phyloP scores from a whole-genome alignment of 2,113 vertebrate species.

The Epinephelus fuscoguttatus region DNA sequence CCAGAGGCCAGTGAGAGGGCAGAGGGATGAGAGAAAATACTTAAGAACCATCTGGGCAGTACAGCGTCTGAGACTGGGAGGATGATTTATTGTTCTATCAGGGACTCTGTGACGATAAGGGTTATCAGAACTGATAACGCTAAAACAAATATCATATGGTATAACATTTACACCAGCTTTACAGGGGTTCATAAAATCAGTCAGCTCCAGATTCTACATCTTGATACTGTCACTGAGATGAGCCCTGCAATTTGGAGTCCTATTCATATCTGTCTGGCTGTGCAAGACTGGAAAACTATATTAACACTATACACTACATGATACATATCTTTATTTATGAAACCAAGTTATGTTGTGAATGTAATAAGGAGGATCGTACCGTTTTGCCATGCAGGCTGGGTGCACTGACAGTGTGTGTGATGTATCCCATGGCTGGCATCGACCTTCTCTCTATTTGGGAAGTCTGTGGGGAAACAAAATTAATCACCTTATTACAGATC shows the following conservation, averaged over 20 bases:
- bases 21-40: conserved; percentile 76
- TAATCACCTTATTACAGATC: conserved; percentile 51
- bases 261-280: not conserved
- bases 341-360: not conserved
- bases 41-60: conserved; percentile 72
- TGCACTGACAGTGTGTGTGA: conserved; percentile 98
- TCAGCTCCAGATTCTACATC: conserved; percentile 13
- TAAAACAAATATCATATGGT: not conserved
- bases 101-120: conserved; percentile 2
- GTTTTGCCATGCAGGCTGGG: conserved; percentile 98
- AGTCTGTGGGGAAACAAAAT: conserved; percentile 83
- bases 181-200: not conserved
- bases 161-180: not conserved
- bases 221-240: not conserved
- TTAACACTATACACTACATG: not conserved
- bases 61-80: conserved; percentile 31
- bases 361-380: conserved; percentile 80
- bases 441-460: conserved; percentile 92
- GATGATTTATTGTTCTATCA: conserved; percentile 1
- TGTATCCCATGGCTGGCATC: conserved; percentile 96
- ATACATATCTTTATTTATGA: not conserved
- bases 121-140: conserved; percentile 8
- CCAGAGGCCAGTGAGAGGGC: conserved; percentile 81
- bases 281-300: not conserved
- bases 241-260: not conserved